Conservation (phyloP, 1,140 invertebrate species). For the Drosophila trapezifrons region DNA sequence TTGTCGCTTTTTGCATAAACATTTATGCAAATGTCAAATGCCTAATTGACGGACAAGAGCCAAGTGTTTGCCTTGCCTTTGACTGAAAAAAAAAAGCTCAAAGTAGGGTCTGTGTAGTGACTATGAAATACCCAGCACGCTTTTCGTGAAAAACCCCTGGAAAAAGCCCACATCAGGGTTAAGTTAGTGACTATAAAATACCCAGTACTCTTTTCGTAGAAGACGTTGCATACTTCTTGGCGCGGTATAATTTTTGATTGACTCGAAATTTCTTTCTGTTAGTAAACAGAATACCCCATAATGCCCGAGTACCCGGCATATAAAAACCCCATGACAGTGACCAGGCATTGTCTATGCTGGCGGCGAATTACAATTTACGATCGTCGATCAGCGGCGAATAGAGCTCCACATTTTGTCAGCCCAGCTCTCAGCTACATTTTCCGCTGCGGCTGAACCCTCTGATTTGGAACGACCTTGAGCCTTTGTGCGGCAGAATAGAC, state of each 20-base stretch:
- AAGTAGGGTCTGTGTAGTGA: not conserved
- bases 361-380: constrained; percentile 46
- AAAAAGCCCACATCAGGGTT: too few species aligned
- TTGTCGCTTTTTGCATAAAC: constrained; percentile 53
- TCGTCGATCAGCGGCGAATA: constrained; percentile 43
- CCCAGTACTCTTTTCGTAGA: too few species aligned
- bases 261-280: too few species aligned
- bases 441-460: constrained; percentile 44
- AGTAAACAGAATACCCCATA: too few species aligned
- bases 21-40: constrained; percentile 64
- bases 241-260: not conserved
- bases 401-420: constrained; percentile 60
- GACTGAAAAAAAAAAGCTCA: not conserved
- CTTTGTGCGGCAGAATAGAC: constrained; percentile 19
- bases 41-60: constrained; percentile 61
- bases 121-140: not conserved
- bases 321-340: constrained; percentile 52
- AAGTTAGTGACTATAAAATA: too few species aligned
- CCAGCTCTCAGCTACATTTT: constrained; percentile 7
- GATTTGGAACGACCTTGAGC: constrained; percentile 74
- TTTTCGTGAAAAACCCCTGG: not conserved
- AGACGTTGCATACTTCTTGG: not conserved
- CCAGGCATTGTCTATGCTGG: constrained; percentile 51
- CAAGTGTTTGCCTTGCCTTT: constrained; percentile 46
- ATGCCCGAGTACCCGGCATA: not conserved